phyloP scores from a whole-genome alignment of 2,797 vertebrate genomes.

The Helicolenus hilgendorfi region DNA sequence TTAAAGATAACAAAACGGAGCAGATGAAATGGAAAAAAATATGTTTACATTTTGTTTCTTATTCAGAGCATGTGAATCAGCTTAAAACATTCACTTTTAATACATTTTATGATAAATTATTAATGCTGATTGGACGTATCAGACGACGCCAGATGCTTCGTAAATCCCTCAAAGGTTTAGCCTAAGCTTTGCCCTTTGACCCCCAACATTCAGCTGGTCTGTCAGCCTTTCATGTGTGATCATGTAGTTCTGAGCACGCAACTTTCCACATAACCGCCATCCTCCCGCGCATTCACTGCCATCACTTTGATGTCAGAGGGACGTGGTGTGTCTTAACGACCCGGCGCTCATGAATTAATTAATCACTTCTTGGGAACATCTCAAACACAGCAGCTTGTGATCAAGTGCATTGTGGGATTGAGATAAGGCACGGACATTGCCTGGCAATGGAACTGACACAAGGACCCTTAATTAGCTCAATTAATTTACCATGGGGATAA shows the following conservation, averaged over 20 bases:
- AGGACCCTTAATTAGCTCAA: constrained; percentile 86
- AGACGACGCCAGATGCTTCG: constrained; percentile 40
- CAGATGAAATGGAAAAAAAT: constrained; percentile 46
- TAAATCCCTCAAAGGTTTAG: constrained; percentile 52
- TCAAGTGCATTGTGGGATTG: constrained; percentile 84
- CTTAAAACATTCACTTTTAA: constrained; percentile 11
- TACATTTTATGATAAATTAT: constrained; percentile 38
- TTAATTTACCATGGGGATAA: constrained; percentile 83
- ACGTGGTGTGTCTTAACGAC: constrained; percentile 58
- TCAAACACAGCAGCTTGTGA: constrained; percentile 82
- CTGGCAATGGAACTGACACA: constrained; percentile 84
- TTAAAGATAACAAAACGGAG: constrained; percentile 73
- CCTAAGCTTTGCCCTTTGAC: constrained; percentile 57
- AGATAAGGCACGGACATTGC: constrained; percentile 84
- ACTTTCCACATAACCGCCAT: constrained; percentile 5
- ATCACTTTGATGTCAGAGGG: constrained; percentile 71
- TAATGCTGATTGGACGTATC: constrained; percentile 55
- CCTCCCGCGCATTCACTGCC: constrained; percentile 24
- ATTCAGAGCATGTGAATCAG: constrained; percentile 17
- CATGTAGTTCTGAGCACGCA: constrained; percentile 41
- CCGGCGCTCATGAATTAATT: constrained; percentile 78
- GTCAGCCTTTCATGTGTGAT: constrained; percentile 54
- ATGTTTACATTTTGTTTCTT: constrained; percentile 54
- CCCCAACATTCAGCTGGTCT: constrained; percentile 24
- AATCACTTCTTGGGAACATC: constrained; percentile 74